Evolutionary conservation across 2,797 vertebrate genomes (phyloP).

Genomic region (Holocentrus rufus): DNA sequence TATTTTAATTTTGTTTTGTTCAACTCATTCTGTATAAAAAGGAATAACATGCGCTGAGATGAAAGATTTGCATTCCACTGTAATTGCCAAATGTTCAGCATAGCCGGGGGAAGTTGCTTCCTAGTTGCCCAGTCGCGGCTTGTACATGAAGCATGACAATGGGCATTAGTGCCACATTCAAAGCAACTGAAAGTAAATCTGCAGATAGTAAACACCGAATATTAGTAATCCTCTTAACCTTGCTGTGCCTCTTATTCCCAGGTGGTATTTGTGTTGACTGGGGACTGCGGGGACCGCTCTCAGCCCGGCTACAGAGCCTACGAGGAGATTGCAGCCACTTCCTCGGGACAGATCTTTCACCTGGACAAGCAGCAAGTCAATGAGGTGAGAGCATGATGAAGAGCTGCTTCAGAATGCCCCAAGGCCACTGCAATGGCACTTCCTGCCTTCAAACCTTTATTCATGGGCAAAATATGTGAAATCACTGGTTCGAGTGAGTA

Average conservation of each 20-base stretch:
- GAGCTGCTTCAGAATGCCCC: neutral
- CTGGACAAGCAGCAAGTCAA: conserved; percentile 97
- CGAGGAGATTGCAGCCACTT: conserved; percentile 93
- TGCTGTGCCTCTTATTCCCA: conserved; percentile 65
- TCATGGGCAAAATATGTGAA: neutral
- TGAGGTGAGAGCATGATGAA: conserved; percentile 84
- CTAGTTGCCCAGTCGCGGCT: conserved; percentile 29
- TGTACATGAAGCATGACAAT: conserved; percentile 43
- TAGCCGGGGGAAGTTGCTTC: conserved; percentile 38
- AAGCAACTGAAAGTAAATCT: conserved; percentile 32
- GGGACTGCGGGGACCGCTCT: conserved; percentile 94
- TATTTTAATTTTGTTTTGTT: no score
- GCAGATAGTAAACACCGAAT: conserved; percentile 46
- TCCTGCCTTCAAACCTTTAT: neutral
- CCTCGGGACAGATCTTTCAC: conserved; percentile 96
- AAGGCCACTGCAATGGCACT: neutral
- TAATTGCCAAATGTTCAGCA: conserved; percentile 27
- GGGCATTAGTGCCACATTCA: conserved; percentile 51
- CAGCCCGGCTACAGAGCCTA: conserved; percentile 93
- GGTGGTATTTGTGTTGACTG: conserved; percentile 97
- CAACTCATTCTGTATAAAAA: conserved; percentile 34
- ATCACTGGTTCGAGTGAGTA: neutral
- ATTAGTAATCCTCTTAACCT: conserved; percentile 57
- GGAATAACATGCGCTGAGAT: conserved; percentile 32
- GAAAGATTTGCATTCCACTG: conserved; percentile 52